Evolutionary conservation across 2,113 vertebrate species (phyloP).

Genomic region (Coptodon rendalli): DNA sequence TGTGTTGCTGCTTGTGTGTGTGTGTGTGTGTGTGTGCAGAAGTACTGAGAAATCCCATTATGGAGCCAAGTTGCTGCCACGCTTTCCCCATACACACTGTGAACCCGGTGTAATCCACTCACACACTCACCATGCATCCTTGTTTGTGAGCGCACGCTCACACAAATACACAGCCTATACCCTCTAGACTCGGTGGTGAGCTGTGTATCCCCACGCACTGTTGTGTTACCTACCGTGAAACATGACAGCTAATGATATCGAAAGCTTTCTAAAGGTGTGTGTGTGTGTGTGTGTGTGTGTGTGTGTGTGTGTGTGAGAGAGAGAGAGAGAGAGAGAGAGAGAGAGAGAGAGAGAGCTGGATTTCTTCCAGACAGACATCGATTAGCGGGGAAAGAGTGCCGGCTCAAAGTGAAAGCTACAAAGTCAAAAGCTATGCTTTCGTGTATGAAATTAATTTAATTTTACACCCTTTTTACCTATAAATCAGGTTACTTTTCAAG

Average conservation of each 20-base stretch:
- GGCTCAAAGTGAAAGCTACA: constrained; percentile 29
- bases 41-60: constrained; percentile 73
- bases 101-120: constrained; percentile 74
- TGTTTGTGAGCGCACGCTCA: constrained; percentile 33
- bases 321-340: background rate
- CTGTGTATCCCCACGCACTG: constrained; percentile 50
- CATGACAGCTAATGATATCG: constrained; percentile 76
- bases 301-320: too few relatives aligned
- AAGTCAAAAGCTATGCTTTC: constrained; percentile 21
- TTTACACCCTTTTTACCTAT: background rate
- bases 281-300: constrained; percentile 5
- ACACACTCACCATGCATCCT: constrained; percentile 54
- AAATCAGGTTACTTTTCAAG: background rate
- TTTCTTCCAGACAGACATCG: constrained; percentile 61
- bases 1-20: constrained; percentile 13
- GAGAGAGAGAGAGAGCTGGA: background rate
- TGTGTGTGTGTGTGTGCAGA: constrained; percentile 14
- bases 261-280: constrained; percentile 55
- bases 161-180: constrained; percentile 8
- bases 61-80: constrained; percentile 62
- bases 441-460: constrained; percentile 4
- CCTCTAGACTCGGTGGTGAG: constrained; percentile 53
- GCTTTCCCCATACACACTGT: constrained; percentile 60
- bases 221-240: constrained; percentile 66
- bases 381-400: constrained; percentile 38